Evolutionary conservation across 2,888 invertebrate genomes (phyloP), one percentile per base, ranked within the genome.

Genomic region (Mellilla xanthometata): DNA sequence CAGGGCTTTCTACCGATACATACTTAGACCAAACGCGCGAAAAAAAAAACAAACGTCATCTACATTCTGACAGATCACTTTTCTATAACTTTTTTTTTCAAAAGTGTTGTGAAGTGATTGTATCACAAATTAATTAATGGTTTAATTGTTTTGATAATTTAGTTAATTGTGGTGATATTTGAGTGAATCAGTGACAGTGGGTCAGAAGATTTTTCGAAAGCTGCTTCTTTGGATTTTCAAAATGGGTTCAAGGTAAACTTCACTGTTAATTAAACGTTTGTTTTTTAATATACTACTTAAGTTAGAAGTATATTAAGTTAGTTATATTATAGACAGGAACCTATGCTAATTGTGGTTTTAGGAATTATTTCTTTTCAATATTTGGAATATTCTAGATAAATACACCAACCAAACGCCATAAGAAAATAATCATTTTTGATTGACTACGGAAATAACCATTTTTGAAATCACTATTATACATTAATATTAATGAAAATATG

Each of bases 1-100:
- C 58, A 58, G 63, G 62, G 75, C 83, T 87, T 87, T 87, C 86
- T 84, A 84, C 70, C 73, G 61, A 69, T 62, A 68, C 62, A 69
- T 68, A 70, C 71, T 72, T 63, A 68, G 50, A 53, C 50, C 52
- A 50, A 33, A 8, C 45, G 9, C 29, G 44, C 49, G 35, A 45
- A 43, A 50, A 44, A 44, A n/a, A 41, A 41, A 9, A 38, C 9
- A 26, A 39, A 48, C 24, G 39, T 38, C 40, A 39, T 6, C n/a
- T 3, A 19, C 4, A 15, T 1, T 33, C 32, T 49, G 39, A 49
- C 41, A 34, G 33, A 12, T 30, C 11, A 39, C 32, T 28, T 49
- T 43, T 49, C 22, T 28, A 39, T 22, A 15, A 12, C 23, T 32
- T 28, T 10, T 22, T 29, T 13, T 11, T 39, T 10, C n/a, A 10